Percentiles rank a stretch among this genome's conserved stretches.
These are phyloP conservation scores for Mongoloraphidia duomilia DNA, from an alignment of 2,888 invertebrate genomes.

Conservation along the genomic window DNA sequence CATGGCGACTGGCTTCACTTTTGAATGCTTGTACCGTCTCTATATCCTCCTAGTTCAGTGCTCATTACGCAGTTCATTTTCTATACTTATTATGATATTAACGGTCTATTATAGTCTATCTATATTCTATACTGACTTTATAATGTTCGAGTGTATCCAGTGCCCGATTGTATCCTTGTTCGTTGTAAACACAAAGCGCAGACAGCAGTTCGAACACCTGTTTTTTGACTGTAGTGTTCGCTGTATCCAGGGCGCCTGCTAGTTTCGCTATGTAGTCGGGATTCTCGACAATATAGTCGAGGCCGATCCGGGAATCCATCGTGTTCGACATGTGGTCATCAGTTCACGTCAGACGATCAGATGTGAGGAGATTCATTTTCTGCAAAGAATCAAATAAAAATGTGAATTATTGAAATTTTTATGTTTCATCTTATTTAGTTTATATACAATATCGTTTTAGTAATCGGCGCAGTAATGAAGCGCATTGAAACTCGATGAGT, in stretches of 20 bases:
- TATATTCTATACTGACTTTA: constrained; percentile 66
- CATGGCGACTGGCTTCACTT: too few relatives aligned
- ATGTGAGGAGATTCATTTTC: too few relatives aligned
- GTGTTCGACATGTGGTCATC: constrained; percentile 13
- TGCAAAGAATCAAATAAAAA: too few relatives aligned
- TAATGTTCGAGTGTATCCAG: constrained; percentile 84
- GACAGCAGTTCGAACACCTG: constrained; percentile 93
- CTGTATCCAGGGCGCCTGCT: constrained; percentile 83
- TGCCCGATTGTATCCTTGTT: constrained; percentile 74
- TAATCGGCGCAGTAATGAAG: too few relatives aligned
- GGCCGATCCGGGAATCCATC: constrained; percentile 86
- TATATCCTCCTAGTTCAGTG: too few relatives aligned
- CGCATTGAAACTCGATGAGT: too few relatives aligned
- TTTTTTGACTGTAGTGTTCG: constrained; percentile 83
- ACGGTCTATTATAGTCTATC: too few relatives aligned
- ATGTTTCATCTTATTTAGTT: too few relatives aligned
- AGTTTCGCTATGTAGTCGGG: constrained; percentile 83
- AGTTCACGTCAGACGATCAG: too few relatives aligned
- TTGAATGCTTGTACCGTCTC: too few relatives aligned
- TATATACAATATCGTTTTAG: too few relatives aligned
- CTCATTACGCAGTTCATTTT: not conserved
- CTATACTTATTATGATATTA: not conserved
- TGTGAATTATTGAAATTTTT: too few relatives aligned
- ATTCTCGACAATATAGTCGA: constrained; percentile 90
- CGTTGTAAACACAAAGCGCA: constrained; percentile 86